These are phyloP conservation scores for Stenoptilia bipunctidactyla DNA, from an alignment of 2,888 invertebrate species.

Conservation along the genomic window DNA sequence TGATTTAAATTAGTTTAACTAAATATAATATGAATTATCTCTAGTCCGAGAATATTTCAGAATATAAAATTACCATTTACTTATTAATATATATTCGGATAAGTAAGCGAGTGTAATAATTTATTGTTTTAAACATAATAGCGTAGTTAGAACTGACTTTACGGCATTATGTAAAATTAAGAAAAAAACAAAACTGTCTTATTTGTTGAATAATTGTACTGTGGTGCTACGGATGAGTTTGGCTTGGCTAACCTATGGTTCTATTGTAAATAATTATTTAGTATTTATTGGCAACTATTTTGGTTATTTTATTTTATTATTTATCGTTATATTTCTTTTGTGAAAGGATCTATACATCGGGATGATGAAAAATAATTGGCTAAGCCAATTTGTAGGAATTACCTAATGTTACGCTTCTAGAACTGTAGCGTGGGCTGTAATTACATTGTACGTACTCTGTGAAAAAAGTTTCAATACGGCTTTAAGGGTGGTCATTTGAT, in stretches of 20 bases:
- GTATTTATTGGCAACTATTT: slow-evolving; percentile 56
- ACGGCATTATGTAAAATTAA: slow-evolving; percentile 31
- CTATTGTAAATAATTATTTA: slow-evolving; percentile 49
- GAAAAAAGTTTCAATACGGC: slow-evolving; percentile 55
- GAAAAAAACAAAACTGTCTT: slow-evolving; percentile 38
- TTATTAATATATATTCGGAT: slow-evolving; percentile 59
- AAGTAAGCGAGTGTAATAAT: slow-evolving; percentile 52
- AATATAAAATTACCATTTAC: slow-evolving; percentile 62
- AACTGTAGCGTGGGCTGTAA: slow-evolving; percentile 48
- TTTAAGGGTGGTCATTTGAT: too few relatives aligned
- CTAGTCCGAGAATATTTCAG: slow-evolving; percentile 67
- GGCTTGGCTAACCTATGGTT: slow-evolving; percentile 65
- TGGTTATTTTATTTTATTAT: slow-evolving; percentile 34
- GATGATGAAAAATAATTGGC: slow-evolving; percentile 26
- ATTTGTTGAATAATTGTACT: slow-evolving; percentile 43
- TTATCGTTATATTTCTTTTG: slow-evolving; percentile 17
- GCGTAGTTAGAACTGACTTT: slow-evolving; percentile 41
- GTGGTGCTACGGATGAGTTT: slow-evolving; percentile 64
- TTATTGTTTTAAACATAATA: slow-evolving; percentile 48
- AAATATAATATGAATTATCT: slow-evolving; percentile 29
- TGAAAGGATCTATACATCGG: slow-evolving; percentile 12
- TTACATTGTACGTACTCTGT: slow-evolving; percentile 33
- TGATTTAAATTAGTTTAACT: slow-evolving; percentile 45
- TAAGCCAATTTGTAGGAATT: slow-evolving; percentile 34
- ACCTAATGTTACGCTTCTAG: slow-evolving; percentile 45